phyloP scores from a whole-genome alignment of 2,113 vertebrate species.

The Podilymbus podiceps region DNA sequence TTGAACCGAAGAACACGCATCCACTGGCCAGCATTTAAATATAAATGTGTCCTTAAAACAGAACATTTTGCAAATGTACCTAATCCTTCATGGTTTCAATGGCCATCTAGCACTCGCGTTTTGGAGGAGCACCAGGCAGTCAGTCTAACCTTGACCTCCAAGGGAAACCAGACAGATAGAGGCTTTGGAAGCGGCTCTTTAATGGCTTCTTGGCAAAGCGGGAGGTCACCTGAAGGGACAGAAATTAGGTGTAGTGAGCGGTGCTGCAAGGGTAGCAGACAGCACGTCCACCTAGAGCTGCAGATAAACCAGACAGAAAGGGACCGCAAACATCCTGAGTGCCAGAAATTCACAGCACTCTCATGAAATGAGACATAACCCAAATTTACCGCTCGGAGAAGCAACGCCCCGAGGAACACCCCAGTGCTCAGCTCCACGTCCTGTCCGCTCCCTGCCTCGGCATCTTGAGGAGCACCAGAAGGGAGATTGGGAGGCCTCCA shows the following conservation, averaged over 20 bases:
- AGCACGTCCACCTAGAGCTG: background rate
- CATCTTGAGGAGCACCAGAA: background rate
- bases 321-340: accelerated
- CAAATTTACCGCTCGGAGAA: background rate
- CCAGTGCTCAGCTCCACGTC: background rate
- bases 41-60: background rate
- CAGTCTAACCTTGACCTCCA: background rate
- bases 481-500: background rate
- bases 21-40: background rate
- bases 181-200: background rate
- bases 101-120: background rate
- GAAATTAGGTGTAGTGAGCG: background rate
- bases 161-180: background rate
- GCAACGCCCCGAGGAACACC: background rate
- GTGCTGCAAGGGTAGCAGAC: background rate
- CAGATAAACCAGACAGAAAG: background rate
- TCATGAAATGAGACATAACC: background rate
- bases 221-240: background rate
- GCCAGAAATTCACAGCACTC: background rate
- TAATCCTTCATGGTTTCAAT: background rate
- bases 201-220: background rate
- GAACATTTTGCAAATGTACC: background rate
- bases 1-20: background rate
- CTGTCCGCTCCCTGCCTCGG: background rate
- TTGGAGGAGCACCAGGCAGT: background rate